Base-by-base conservation (phyloP, 2,888 invertebrate genomes). In the Drosophila nr. perissopoda region DNA sequence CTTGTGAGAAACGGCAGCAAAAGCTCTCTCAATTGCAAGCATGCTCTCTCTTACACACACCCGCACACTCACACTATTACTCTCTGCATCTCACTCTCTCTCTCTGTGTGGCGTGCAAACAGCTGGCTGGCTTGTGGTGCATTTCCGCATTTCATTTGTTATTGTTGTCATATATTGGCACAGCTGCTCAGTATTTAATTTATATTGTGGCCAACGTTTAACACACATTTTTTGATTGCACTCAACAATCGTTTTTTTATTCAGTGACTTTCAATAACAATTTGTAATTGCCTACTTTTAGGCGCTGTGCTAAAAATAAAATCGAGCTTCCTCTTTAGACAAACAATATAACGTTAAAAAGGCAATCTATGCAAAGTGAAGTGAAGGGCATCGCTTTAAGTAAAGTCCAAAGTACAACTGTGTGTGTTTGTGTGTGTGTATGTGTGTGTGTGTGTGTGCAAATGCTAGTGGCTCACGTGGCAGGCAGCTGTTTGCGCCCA, bases 101-200 rank as follows among this genome's bases (percentile, higher is more conserved):
- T 29, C 56, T 49, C 21, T 25, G 8, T 25, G 16, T 25, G 16
- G 7, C 16, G 16, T 25, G 38, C 34, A 48, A 80, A 83, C 82
- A 82, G 87, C 87, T 82, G 82, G 74, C 86, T 64, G 56, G 59
- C 66, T 56, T 76, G 60, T 70, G 65, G 66, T 79, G 59, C 64
- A 64, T 69, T 83, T 81, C 72, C 81, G 70, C 56, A 54, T 71
- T 66, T 63, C 54, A 38, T 71, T 69, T 86, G 52, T 71, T 69
- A 69, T 68, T 70, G 70, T 69, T 79, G 52, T 56, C 82, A 27
- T 21, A 21, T 38, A 57, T 69, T 48, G 42, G 54, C 61, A 53
- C 62, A 65, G 68, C 62, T 66, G 76, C 75, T 74, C 52, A 60
- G 79, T 60, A 46, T 60, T 63, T 60, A 49, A 42, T 52, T 58